Evolutionary conservation across 2,888 invertebrate species (phyloP), one percentile per base, ranked within the genome.

Genomic region (Eueremaeus valkanovi): DNA sequence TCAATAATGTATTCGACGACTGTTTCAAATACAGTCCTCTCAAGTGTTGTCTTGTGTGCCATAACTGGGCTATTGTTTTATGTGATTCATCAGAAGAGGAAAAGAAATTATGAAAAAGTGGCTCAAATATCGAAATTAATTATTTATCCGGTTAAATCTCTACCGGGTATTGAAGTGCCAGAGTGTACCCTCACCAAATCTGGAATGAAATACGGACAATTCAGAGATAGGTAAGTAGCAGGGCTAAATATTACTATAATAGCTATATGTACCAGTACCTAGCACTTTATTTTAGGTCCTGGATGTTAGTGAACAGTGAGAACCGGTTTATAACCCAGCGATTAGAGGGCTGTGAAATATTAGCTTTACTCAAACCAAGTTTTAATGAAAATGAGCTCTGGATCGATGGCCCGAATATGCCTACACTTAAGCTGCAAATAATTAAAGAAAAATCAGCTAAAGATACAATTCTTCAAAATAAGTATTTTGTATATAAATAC

Each of bases 141-240:
- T 0, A 75, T 77, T 24, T 77, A 77, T 36, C 77, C 77, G 3
- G 49, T 77, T 18, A 77, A 77, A 49, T 77, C 77, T 13, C 31
- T 77, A 24, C 55, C 75, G 9, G 75, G 75, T 13, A 75, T 77
- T 31, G 77, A 77, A 68, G 58, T 77, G 11, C 31, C 18, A 1
- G 21, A 18, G 24, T 73, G 1, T 33, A 66, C 5, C 3, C 24
- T 77, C 9, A 74, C 70, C 0, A 9, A 58, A 27, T 31, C 58
- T 33, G 77, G 77, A 18, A 11, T 77, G 13, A 31, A 63, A 24
- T 74, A 9, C 16, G 63, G 63, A 1, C 27, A 18, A 0, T 49
- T 74, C 31, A 73, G 61, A 33, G 76, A 77, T 61, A 72, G 77
- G 55, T 72, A n/a, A 29, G 3, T 13, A n/a, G n/a, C n/a, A n/a